Evolutionary conservation across 2,888 invertebrate species (phyloP), one percentile per base, ranked within the genome.

Genomic region (Agrilus biguttatus): DNA sequence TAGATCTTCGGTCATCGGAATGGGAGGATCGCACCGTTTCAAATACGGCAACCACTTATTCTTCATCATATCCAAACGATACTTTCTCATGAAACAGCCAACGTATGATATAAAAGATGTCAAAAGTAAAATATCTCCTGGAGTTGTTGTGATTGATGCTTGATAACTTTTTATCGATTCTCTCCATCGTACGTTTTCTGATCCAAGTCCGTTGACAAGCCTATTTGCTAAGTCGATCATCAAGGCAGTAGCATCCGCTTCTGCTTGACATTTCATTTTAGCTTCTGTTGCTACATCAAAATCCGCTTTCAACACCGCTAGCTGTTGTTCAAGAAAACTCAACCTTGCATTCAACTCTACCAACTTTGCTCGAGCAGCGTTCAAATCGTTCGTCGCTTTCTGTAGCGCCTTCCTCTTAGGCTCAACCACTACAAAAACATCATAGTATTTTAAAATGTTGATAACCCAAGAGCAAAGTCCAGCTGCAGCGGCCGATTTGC

Each of bases 81-180:
- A 95, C 39, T 75, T 73, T 48, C 85, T 80, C 23, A 87, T 90
- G 64, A 95, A 95, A 59, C 91, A 91, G 2, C 95, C 95, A 28
- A 92, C 86, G 61, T 95, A 95, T 0, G 93, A 93, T 42, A 95
- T 85, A 64, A 95, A 95, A 10, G 93, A 91, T 0, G 91, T 86
- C 32, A 90, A 81, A 21, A 93, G 65, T 1, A 95, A 68, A 28
- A 91, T 82, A 57, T 95, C 92, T 1, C 95, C 95, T 0, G 93
- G 90, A 43, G 95, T 66, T 46, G 87, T 87, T 19, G 74, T 67
- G 21, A 81, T 83, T 10, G 85, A 80, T 46, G 72, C 70, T 51
- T 79, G 78, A 43, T 86, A 75, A 51, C 79, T 79, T 41, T 49
- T 51, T 5, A 66, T 63, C 5, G 63, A 53, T 48, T 83, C 78